A percentile compares a stretch with the other conserved stretches of the same genome.
phyloP scores from a whole-genome alignment of 2,797 vertebrate genomes.

The Cryptoprocta ferox region DNA sequence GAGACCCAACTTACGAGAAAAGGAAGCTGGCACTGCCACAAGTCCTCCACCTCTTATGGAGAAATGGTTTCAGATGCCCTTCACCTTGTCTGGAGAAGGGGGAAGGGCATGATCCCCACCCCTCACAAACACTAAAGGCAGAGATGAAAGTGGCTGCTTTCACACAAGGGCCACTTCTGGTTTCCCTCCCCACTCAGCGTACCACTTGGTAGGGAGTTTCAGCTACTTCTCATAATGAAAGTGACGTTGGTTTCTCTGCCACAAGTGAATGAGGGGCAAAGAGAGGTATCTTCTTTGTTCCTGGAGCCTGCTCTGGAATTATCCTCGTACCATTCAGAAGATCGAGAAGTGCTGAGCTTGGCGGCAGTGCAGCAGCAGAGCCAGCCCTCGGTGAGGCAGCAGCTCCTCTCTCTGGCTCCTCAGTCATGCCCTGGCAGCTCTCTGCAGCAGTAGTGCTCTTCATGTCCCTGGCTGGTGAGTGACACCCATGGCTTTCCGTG shows the following conservation, averaged over 20 bases:
- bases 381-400: not conserved
- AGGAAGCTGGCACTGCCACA: not conserved
- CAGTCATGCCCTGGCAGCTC: slow-evolving; percentile 35
- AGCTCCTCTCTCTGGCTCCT: not conserved
- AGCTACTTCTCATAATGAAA: slow-evolving; percentile 49
- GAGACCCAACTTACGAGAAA: not conserved
- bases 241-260: not conserved
- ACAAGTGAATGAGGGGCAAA: not conserved
- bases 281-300: slow-evolving; percentile 38
- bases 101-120: no score
- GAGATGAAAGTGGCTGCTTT: not conserved
- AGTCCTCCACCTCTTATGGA: not conserved
- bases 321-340: not conserved
- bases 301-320: slow-evolving; percentile 61
- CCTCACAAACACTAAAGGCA: not conserved
- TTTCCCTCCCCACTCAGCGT: not conserved
- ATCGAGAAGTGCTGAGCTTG: not conserved
- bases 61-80: not conserved
- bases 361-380: not conserved
- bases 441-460: not conserved
- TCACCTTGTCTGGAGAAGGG: not conserved
- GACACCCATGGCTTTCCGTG: not conserved
- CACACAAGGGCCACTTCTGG: slow-evolving; percentile 7
- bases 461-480: slow-evolving; percentile 69
- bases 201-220: not conserved